Conservation (phyloP, 2,113 vertebrate species). For the Coturnix japonica region DNA sequence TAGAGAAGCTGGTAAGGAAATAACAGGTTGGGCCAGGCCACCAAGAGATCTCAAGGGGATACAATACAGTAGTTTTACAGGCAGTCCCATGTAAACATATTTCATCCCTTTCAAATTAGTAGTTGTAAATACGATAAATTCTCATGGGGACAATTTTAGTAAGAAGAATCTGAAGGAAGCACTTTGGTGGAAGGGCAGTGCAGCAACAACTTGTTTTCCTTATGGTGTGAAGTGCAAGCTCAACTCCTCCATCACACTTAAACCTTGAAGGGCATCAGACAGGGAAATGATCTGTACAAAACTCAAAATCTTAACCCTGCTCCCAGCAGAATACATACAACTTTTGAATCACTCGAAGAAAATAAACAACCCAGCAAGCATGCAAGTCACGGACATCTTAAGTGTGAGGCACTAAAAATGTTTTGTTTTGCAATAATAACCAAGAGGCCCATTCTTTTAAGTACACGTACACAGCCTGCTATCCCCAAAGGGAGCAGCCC, state of each 20-base stretch:
- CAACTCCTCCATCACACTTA: background rate
- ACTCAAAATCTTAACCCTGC: background rate
- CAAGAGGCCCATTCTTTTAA: constrained; percentile 3
- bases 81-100: background rate
- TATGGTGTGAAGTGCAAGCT: background rate
- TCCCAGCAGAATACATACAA: background rate
- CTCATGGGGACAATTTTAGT: background rate
- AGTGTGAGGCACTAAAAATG: background rate
- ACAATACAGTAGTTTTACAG: background rate
- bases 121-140: background rate
- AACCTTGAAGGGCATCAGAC: background rate
- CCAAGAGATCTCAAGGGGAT: background rate
- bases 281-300: background rate
- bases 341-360: background rate
- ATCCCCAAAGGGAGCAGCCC: background rate
- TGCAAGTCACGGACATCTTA: background rate
- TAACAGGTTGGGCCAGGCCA: background rate
- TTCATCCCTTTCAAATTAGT: background rate
- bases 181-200: background rate
- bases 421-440: constrained; percentile 12
- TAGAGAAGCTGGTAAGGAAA: background rate
- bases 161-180: background rate
- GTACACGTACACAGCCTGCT: background rate
- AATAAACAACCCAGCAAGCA: background rate
- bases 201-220: background rate